Conservation (phyloP, 2,888 invertebrate genomes). For the Thymelicus acteon region DNA sequence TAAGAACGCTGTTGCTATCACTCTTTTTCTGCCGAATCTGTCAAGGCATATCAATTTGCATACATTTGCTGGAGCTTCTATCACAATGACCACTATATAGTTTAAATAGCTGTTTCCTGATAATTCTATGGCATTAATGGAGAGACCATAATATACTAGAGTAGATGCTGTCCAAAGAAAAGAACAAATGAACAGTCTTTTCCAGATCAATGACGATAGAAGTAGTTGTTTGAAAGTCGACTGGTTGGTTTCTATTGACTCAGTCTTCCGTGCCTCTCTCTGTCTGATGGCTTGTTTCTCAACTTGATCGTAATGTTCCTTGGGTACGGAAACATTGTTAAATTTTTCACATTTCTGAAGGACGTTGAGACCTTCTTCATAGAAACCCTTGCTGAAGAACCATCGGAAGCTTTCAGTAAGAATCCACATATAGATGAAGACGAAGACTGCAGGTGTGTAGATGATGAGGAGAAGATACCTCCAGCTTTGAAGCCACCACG, state of each 20-base stretch:
- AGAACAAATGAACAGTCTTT: slow-evolving; percentile 87
- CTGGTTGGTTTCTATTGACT: slow-evolving; percentile 63
- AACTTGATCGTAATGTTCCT: slow-evolving; percentile 75
- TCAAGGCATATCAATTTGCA: slow-evolving; percentile 87
- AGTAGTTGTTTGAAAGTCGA: slow-evolving; percentile 72
- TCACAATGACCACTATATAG: slow-evolving; percentile 86
- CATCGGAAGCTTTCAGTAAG: slow-evolving; percentile 77
- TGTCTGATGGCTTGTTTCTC: slow-evolving; percentile 75
- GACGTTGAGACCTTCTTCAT: slow-evolving; percentile 87
- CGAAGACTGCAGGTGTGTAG: slow-evolving; percentile 72
- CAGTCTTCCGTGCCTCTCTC: slow-evolving; percentile 69
- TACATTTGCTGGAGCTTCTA: slow-evolving; percentile 91
- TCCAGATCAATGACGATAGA: slow-evolving; percentile 81
- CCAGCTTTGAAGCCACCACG: slow-evolving; percentile 79
- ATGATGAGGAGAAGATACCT: slow-evolving; percentile 74
- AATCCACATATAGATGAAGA: slow-evolving; percentile 72
- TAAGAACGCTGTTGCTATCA: slow-evolving; percentile 86
- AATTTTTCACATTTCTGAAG: slow-evolving; percentile 85
- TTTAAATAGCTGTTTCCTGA: slow-evolving; percentile 91
- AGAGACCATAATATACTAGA: slow-evolving; percentile 92
- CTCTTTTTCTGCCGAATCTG: slow-evolving; percentile 86
- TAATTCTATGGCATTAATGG: slow-evolving; percentile 90
- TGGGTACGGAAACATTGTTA: slow-evolving; percentile 82
- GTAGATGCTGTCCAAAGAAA: slow-evolving; percentile 92
- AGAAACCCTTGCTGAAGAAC: slow-evolving; percentile 86